phyloP scores from a whole-genome alignment of 2,888 invertebrate genomes.

The Oxycera nigricornis region DNA sequence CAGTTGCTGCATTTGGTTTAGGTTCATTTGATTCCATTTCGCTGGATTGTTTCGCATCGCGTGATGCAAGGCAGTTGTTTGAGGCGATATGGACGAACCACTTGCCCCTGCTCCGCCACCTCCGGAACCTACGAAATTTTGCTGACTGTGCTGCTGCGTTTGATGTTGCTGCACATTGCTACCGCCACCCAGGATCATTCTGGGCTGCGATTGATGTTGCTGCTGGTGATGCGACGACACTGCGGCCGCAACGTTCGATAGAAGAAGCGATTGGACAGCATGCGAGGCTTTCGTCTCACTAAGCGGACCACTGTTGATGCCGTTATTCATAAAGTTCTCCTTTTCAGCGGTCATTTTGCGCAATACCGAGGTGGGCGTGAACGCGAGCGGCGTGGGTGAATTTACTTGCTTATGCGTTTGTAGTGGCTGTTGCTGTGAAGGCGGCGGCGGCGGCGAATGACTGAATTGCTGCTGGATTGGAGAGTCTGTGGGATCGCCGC shows the following conservation, averaged over 20 bases:
- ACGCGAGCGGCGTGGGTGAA: conserved; percentile 78
- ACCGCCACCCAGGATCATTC: conserved; percentile 35
- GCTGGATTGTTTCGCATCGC: conserved; percentile 47
- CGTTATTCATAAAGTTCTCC: conserved; percentile 65
- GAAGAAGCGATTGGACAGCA: conserved; percentile 43
- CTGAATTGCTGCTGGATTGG: background rate
- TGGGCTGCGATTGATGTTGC: conserved; percentile 48
- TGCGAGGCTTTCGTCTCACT: conserved; percentile 44
- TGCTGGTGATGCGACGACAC: conserved; percentile 48
- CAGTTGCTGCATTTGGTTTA: conserved; percentile 39
- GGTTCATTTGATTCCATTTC: conserved; percentile 44
- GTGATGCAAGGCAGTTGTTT: conserved; percentile 45
- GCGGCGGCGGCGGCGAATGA: conserved; percentile 27
- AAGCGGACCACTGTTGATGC: background rate
- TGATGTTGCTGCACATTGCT: conserved; percentile 44
- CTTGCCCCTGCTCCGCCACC: background rate
- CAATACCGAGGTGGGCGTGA: conserved; percentile 93
- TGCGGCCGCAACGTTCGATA: conserved; percentile 55
- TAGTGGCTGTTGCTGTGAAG: conserved; percentile 49
- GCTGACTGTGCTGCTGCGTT: conserved; percentile 44
- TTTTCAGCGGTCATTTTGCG: conserved; percentile 94
- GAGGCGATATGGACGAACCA: conserved; percentile 22
- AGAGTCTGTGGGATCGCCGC: background rate
- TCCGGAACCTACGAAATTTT: background rate
- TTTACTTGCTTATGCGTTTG: conserved; percentile 54